Base-by-base conservation (phyloP, 2,113 vertebrate genomes). In the Nothocercus julius region DNA sequence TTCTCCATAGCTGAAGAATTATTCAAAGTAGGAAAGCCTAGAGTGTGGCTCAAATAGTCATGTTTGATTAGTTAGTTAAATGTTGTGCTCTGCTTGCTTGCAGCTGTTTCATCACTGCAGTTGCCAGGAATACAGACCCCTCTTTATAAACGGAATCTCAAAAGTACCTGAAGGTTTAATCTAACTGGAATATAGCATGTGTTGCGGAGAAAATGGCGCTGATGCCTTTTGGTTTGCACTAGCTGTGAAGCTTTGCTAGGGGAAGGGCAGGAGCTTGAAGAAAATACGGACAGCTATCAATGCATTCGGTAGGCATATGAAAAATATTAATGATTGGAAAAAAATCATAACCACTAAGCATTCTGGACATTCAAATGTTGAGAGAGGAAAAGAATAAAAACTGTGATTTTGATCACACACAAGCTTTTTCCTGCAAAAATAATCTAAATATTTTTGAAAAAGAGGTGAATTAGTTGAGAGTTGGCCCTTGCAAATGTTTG, bases 111-210 rank as follows among this genome's bases (percentile, higher is more conserved):
- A 73, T 83, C 82, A 44, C 67, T 70, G 59, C 3, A 1, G 34
- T 86, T 91, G 63, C 44, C 12, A 58, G 2, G 62, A 79, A 75
- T 75, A 51, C 34, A 67, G 51, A 80, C 38, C 9, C 19, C 62
- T 82, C 32, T 44, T 87, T 84, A 90, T 79, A 79, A 91, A 75
- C 82, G 34, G 88, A 38, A 82, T 89, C 85, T 93, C 56, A 93
- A 56, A 93, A 79, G 62, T 89, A 89, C 75, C 84, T 82, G 13
- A 85, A 78, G 19, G 45, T 89, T 95, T 89, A 56, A 75, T 86
- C 49, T 85, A 83, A 62, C 79, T 83, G 45, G 72, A 93, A 51
- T 89, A 79, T 70, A 45, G 59, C 70, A 82, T 70, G 56, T 64
- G 12, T 61, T 75, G 47, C 49, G 34, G 62, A 79, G 56, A 56